phyloP scores from a whole-genome alignment of 2,113 vertebrate species.

The Orcinus orca region DNA sequence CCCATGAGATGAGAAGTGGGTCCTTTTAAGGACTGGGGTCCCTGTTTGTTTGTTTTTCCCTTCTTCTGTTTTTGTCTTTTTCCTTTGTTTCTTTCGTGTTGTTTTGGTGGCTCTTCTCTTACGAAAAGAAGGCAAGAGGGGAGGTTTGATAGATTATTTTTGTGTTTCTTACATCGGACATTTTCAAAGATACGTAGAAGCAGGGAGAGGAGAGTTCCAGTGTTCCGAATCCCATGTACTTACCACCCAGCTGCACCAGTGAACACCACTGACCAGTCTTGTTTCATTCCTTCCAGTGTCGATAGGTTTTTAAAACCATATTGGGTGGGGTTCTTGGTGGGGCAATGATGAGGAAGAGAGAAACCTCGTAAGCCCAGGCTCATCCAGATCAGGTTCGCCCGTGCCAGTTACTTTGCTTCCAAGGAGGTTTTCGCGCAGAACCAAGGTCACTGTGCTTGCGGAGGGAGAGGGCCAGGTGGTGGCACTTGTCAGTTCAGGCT shows the following conservation, averaged over 20 bases:
- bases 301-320: not conserved
- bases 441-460: not conserved
- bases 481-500: rapidly evolving
- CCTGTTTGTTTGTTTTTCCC: not conserved
- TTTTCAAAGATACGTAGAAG: not conserved
- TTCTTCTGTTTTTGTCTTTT: not conserved
- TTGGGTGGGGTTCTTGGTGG: not conserved
- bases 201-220: not conserved
- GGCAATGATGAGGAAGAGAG: not conserved
- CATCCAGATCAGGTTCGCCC: not conserved
- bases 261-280: not conserved
- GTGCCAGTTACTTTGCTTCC: not conserved
- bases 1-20: not conserved
- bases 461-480: too few species aligned
- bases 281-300: not conserved
- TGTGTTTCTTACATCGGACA: not conserved
- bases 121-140: not conserved
- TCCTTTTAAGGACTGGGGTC: not conserved
- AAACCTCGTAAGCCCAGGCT: not conserved
- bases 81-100: not conserved
- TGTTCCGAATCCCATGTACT: too few species aligned
- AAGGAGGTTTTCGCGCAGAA: not conserved
- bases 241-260: not conserved
- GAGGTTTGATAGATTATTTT: not conserved
- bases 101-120: not conserved